phyloP scores from a whole-genome alignment of 1,140 invertebrate species.

The Lepidostoma basale region DNA sequence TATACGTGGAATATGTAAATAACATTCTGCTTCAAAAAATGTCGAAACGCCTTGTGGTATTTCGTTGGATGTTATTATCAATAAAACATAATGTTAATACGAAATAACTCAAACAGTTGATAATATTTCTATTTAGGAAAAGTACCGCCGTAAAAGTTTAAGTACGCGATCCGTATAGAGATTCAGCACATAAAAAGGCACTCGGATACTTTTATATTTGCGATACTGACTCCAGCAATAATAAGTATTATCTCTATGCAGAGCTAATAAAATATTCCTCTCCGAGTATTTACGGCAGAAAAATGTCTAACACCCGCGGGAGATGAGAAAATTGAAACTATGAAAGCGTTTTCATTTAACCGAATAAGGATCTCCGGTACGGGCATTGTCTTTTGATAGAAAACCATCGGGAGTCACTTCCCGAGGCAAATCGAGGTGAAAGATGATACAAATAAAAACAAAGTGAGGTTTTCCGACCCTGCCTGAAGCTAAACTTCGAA shows the following conservation, averaged over 20 bases:
- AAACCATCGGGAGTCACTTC: not conserved
- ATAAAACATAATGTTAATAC: constrained; percentile 4
- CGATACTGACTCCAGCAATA: too few species aligned
- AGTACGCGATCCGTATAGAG: too few species aligned
- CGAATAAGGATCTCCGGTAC: not conserved
- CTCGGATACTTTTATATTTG: too few species aligned
- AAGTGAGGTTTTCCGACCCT: constrained; percentile 33
- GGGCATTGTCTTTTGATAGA: constrained; percentile 6
- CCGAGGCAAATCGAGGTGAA: constrained; percentile 30
- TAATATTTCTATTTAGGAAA: too few species aligned
- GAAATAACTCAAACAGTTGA: too few species aligned
- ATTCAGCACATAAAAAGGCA: too few species aligned
- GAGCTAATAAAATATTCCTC: not conserved
- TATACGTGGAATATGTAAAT: not conserved
- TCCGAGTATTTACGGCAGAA: not conserved
- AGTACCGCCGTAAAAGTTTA: too few species aligned
- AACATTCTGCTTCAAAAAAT: not conserved
- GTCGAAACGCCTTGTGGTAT: not conserved
- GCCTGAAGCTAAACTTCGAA: constrained; percentile 10
- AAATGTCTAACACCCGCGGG: not conserved
- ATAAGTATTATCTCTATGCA: too few species aligned
- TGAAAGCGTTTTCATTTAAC: not conserved
- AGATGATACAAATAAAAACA: constrained; percentile 45
- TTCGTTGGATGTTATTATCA: not conserved
- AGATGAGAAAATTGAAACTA: not conserved